Percentiles rank a stretch among this genome's conserved stretches.
Conservation (phyloP, 2,113 vertebrate genomes). For the Planiliza haematocheilus region DNA sequence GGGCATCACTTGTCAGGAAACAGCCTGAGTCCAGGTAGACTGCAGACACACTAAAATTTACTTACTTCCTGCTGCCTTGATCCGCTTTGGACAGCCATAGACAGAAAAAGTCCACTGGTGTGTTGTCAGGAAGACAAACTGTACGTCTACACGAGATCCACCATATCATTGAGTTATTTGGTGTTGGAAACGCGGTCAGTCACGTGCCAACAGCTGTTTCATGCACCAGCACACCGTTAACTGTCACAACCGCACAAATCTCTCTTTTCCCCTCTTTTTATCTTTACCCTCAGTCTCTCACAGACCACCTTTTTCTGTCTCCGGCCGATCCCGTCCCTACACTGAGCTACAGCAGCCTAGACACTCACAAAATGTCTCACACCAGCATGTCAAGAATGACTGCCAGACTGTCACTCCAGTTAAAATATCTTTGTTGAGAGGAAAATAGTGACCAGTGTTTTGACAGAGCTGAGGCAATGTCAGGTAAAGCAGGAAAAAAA, state of each 20-base stretch:
- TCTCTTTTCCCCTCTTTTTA: constrained; percentile 53
- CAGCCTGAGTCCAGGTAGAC: constrained; percentile 36
- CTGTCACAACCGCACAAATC: constrained; percentile 74
- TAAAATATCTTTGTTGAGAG: constrained; percentile 59
- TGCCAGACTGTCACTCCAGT: constrained; percentile 44
- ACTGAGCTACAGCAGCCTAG: constrained; percentile 51
- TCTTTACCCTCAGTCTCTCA: constrained; percentile 50
- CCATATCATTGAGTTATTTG: constrained; percentile 81
- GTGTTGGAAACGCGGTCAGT: constrained; percentile 79
- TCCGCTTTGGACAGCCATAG: constrained; percentile 36
- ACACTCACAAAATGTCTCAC: constrained; percentile 65
- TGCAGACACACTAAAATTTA: constrained; percentile 48
- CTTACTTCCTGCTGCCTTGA: constrained; percentile 65
- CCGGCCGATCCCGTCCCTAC: constrained; percentile 37
- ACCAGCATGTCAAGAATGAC: constrained; percentile 56
- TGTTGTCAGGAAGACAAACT: constrained; percentile 75
- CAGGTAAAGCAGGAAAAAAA: constrained; percentile 22
- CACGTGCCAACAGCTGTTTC: constrained; percentile 76
- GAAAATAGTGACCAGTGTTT: constrained; percentile 58
- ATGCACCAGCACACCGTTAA: constrained; percentile 74
- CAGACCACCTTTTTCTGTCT: constrained; percentile 15
- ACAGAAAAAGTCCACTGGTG: constrained; percentile 38
- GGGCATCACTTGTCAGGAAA: constrained; percentile 31
- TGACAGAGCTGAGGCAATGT: constrained; percentile 47
- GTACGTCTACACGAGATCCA: constrained; percentile 75